These are phyloP conservation scores for Trachemys scripta DNA, from an alignment of 2,113 vertebrate species.

Conservation along the genomic window DNA sequence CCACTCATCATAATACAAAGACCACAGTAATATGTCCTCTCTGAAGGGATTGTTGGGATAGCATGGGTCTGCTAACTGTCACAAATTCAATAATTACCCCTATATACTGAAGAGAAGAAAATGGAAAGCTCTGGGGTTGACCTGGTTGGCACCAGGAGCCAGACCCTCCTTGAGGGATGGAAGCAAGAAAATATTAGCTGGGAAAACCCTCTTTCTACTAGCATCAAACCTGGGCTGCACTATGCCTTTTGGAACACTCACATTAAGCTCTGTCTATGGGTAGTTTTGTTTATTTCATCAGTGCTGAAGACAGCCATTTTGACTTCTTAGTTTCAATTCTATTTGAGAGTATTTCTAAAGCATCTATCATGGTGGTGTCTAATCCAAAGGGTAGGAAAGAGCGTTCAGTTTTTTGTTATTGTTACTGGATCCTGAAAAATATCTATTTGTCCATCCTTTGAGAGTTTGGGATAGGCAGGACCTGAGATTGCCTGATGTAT, in stretches of 20 bases:
- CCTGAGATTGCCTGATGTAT: not conserved
- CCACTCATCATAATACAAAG: fast-evolving
- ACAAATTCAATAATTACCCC: not conserved
- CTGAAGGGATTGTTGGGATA: not conserved
- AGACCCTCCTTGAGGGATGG: not conserved
- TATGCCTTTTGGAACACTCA: not conserved
- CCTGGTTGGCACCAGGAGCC: not conserved
- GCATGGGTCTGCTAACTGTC: not conserved
- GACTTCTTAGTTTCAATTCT: not conserved
- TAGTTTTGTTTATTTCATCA: not conserved
- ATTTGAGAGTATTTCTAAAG: not conserved
- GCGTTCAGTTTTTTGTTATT: not conserved
- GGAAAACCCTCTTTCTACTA: not conserved
- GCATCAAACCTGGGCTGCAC: not conserved
- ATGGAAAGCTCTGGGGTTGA: not conserved
- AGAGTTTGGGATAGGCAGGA: not conserved
- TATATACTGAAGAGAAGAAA: not conserved
- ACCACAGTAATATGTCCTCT: not conserved
- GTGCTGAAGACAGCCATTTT: not conserved
- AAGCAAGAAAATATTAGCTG: not conserved
- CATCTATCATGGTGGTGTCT: not conserved
- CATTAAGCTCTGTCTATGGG: not conserved
- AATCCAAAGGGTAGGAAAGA: not conserved
- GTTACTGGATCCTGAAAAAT: not conserved
- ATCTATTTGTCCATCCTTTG: not conserved